Evolutionary conservation across 1,140 invertebrate species (phyloP), one percentile per base, ranked within the genome.

Genomic region (Euura saliciscinereae): DNA sequence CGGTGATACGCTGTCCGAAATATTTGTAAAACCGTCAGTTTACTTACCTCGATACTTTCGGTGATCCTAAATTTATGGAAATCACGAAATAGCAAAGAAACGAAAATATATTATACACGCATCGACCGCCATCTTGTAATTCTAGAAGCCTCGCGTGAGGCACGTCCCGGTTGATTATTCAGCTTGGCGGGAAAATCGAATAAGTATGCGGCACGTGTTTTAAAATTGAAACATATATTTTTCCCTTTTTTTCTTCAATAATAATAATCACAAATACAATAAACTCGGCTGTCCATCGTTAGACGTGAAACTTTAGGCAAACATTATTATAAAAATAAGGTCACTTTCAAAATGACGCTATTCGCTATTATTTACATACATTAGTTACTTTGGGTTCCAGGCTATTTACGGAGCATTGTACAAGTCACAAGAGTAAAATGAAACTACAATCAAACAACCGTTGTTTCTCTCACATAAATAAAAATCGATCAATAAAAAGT

Each of bases 61-160:
- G 28, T 42, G 42, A 0, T 67, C 10, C 3, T 5, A 67, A 42
- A 4, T 8, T 11, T 44, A 4, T 6, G 43, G 28, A 44, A 28
- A 7, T 67, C 66, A 67, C 66, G 1, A 28, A 67, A 67, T 28
- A 4, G 10, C 28, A 67, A 67, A 3, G 8, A 42, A 67, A 67
- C 28, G 8, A 28, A 44, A 67, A 67, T 67, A 67, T 11, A 67
- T 67, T 11, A 67, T 67, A 67, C 28, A 11, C 66, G 66, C 3
- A 28, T 44, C 66, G 42, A 67, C 13, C 66, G 66, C 66, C 66
- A 67, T 67, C 10, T 67, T 67, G 66, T 42, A 67, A 67, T 67
- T 67, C 66, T 67, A 67, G 66, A 67, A 44, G 66, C 66, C 66
- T 67, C 28, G 66, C 66, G 10, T 67, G 43, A 67, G 66, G 66